Percentiles rank a stretch among this genome's conserved stretches.
Evolutionary conservation across 2,797 vertebrate species (phyloP).

Genomic region (Triplophysa yarkandensis): DNA sequence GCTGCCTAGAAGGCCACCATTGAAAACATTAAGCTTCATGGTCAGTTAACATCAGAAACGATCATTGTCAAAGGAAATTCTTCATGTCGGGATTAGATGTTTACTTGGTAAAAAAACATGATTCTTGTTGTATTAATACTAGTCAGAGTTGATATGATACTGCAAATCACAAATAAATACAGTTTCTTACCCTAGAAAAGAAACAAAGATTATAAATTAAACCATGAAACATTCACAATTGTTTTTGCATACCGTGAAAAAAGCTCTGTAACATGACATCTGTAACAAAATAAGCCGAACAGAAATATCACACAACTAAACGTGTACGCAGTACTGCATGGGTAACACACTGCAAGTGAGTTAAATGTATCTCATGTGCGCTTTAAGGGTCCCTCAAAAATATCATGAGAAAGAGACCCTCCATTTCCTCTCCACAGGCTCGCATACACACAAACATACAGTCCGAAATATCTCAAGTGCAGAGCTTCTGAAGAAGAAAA

Average conservation of each 20-base stretch:
- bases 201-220: conserved; percentile 81
- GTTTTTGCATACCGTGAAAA: conserved; percentile 75
- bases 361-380: conserved; percentile 34
- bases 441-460: conserved; percentile 24
- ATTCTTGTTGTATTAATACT: conserved; percentile 69
- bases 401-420: conserved; percentile 13
- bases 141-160: conserved; percentile 68
- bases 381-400: conserved; percentile 28
- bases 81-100: conserved; percentile 59
- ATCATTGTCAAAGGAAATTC: conserved; percentile 57
- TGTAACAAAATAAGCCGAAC: conserved; percentile 66
- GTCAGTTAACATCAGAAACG: conserved; percentile 63
- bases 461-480: conserved; percentile 27
- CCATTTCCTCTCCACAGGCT: conserved; percentile 47
- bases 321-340: conserved; percentile 4
- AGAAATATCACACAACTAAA: conserved; percentile 33
- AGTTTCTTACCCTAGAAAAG: conserved; percentile 72
- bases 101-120: conserved; percentile 62
- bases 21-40: conserved; percentile 63
- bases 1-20: conserved; percentile 70
- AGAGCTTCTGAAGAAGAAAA: conserved; percentile 47
- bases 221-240: conserved; percentile 73
- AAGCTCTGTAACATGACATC: conserved; percentile 66
- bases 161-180: conserved; percentile 78
- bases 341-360: conserved; percentile 6